Conservation (phyloP, 1,140 invertebrate genomes). For the Hycleus cichorii region DNA sequence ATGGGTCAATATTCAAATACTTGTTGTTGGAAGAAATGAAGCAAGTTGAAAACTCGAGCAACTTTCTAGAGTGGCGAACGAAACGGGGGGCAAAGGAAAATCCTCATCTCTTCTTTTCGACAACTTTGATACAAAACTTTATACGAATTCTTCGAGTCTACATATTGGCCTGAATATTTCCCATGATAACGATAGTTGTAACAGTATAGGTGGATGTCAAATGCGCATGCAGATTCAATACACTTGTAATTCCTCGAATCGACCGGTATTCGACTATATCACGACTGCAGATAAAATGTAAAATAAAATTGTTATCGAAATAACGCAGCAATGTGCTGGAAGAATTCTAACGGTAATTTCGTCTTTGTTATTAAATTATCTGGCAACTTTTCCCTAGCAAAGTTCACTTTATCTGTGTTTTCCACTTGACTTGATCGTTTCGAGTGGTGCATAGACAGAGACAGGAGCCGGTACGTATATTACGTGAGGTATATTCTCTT, state of each 20-base stretch:
- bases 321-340: conserved; percentile 35
- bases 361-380: conserved; percentile 43
- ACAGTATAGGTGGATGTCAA: background rate
- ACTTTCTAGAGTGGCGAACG: no score
- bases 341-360: conserved; percentile 38
- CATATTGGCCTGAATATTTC: conserved; percentile 3
- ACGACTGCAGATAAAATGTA: no score
- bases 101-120: no score
- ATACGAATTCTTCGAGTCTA: background rate
- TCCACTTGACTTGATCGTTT: conserved; percentile 35
- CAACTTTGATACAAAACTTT: no score
- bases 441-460: background rate
- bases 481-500: no score
- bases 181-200: background rate
- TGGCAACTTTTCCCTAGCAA: conserved; percentile 38
- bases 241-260: background rate
- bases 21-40: no score
- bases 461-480: no score
- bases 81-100: no score
- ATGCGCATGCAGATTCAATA: background rate
- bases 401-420: conserved; percentile 41
- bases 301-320: conserved; percentile 30
- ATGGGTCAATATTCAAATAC: no score
- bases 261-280: no score
- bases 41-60: no score